Evolutionary conservation across 2,888 invertebrate genomes (phyloP).

Genomic region (Tiliacea citrago): DNA sequence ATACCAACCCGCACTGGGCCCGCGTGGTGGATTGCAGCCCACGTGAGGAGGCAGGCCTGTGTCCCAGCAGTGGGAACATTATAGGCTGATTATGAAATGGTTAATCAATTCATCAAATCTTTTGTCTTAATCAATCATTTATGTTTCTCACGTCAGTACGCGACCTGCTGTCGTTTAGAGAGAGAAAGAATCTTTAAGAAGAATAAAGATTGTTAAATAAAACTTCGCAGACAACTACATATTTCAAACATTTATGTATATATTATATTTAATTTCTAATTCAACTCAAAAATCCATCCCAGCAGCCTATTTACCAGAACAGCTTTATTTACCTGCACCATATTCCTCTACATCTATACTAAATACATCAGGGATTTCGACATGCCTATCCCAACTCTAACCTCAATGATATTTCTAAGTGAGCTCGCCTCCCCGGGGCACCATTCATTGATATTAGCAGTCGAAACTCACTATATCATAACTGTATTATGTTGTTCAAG

Average conservation of each 20-base stretch:
- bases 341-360: slow-evolving; percentile 56
- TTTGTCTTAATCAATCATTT: neutral
- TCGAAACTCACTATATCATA: slow-evolving; percentile 73
- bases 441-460: slow-evolving; percentile 80
- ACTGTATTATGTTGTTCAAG: slow-evolving; percentile 67
- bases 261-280: neutral
- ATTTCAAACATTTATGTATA: neutral
- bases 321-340: slow-evolving; percentile 59
- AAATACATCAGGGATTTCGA: slow-evolving; percentile 63
- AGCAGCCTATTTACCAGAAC: slow-evolving; percentile 44
- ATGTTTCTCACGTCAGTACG: neutral
- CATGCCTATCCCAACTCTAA: slow-evolving; percentile 63
- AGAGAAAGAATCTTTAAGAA: too few relatives aligned
- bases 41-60: too few relatives aligned
- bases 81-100: neutral
- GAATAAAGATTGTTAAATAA: neutral
- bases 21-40: too few relatives aligned
- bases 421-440: slow-evolving; percentile 72
- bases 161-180: neutral
- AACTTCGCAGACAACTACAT: neutral
- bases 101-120: neutral
- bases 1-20: too few relatives aligned
- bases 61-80: too few relatives aligned
- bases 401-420: slow-evolving; percentile 73
- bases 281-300: slow-evolving; percentile 15